phyloP scores from a whole-genome alignment of 2,113 vertebrate species.

The Percopsis transmontana region DNA sequence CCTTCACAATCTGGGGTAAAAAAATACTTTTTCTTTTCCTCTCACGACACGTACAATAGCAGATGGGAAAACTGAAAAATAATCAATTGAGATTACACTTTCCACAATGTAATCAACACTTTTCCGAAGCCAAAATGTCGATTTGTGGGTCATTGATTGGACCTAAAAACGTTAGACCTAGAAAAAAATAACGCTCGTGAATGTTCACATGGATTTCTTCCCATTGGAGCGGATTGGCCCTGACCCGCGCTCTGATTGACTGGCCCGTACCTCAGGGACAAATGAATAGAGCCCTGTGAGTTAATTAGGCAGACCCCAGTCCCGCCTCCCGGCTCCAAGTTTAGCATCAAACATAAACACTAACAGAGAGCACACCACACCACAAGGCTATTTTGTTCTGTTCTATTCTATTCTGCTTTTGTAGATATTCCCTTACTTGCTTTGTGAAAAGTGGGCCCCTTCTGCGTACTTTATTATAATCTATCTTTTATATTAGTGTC shows the following conservation, averaged over 20 bases:
- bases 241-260: constrained; percentile 80
- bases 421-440: neutral
- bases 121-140: constrained; percentile 41
- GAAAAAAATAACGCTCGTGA: constrained; percentile 11
- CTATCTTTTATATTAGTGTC: no score
- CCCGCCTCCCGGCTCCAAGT: constrained; percentile 37
- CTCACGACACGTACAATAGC: constrained; percentile 10
- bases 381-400: neutral
- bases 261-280: constrained; percentile 83
- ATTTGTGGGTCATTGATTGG: constrained; percentile 45
- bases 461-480: no score
- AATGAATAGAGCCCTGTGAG: constrained; percentile 89
- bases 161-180: constrained; percentile 21
- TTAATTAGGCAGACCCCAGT: constrained; percentile 84
- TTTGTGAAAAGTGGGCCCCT: no score
- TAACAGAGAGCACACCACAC: neutral
- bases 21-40: neutral
- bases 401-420: neutral
- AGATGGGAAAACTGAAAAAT: constrained; percentile 61
- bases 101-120: constrained; percentile 34
- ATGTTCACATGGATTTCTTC: constrained; percentile 58
- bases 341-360: constrained; percentile 35
- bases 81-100: constrained; percentile 58
- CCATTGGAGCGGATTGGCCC: constrained; percentile 76
- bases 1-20: neutral